Percentiles rank a stretch among this genome's conserved stretches.
These are phyloP conservation scores for Valencia hispanica DNA, from an alignment of 2,797 vertebrate genomes.

Conservation along the genomic window DNA sequence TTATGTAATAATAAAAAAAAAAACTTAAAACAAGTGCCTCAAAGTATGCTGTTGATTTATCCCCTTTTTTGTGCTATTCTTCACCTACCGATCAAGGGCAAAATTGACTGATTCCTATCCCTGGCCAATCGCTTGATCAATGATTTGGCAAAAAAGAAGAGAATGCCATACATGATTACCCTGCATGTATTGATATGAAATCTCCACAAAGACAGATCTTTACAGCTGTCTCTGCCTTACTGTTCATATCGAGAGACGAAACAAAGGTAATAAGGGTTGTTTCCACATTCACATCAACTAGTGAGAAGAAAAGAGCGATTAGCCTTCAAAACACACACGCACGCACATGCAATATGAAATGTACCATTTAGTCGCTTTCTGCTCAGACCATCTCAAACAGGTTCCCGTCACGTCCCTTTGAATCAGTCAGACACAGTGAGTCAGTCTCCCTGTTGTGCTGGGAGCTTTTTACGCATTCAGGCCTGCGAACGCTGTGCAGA, in stretches of 20 bases:
- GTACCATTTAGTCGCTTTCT: constrained; percentile 28
- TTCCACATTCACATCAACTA: constrained; percentile 50
- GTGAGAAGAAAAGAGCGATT: constrained; percentile 46
- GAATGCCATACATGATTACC: background rate
- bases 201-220: background rate
- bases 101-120: background rate
- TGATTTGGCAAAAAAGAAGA: background rate
- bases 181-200: background rate
- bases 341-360: constrained; percentile 16
- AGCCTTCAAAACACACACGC: constrained; percentile 33
- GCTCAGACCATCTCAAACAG: constrained; percentile 42
- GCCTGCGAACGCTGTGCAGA: constrained; percentile 36
- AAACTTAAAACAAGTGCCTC: background rate
- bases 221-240: constrained; percentile 28
- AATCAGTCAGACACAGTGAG: constrained; percentile 51
- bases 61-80: background rate
- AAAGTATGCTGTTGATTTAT: background rate
- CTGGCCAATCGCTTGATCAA: background rate
- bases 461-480: constrained; percentile 34
- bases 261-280: constrained; percentile 37
- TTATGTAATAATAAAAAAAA: too few species aligned
- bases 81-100: background rate
- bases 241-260: constrained; percentile 21
- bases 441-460: constrained; percentile 35
- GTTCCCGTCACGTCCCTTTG: constrained; percentile 38